Base-by-base conservation (phyloP, 2,888 invertebrate genomes). In the Liodrosophila aerea region DNA sequence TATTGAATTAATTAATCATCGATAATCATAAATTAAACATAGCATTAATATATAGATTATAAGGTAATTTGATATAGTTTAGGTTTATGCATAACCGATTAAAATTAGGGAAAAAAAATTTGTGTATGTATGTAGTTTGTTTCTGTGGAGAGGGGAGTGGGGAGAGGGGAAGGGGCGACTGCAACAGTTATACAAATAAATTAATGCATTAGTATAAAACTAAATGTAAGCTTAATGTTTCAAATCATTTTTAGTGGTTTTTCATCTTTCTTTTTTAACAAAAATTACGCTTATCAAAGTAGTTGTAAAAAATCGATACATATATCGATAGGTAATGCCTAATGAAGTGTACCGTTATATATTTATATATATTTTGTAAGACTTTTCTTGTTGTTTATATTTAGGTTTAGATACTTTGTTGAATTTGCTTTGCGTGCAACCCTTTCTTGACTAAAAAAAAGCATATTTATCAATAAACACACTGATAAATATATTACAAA, bases 181-280 rank as follows among this genome's bases (percentile, higher is more conserved):
- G 52, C 72, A 66, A 59, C 66, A 66, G 54, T 49, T 39, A 40
- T 34, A 49, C 63, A 61, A 78, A 78, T 80, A 78, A 81, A 80
- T 81, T 78, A 80, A 73, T 81, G 64, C 51, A 75, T 80, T 80
- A 75, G 75, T 77, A 77, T 54, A 73, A 80, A 80, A 75, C 2
- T 4, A 22, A 22, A 22, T 22, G 63, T 73, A 63, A 53, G 62
- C 73, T 77, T 77, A 76, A 37, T 13, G 43, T 22, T 56, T 52
- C 51, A 61, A 64, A 62, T 64, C 54, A 58, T 69, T 74, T 65
- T 53, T 27, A 5, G 27, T 27, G 27, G 4, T 27, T 27, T n/a
- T n/a, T n/a, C n/a, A n/a, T n/a, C n/a, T n/a, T 44, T 41, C 15
- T 36, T 36, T 30, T 33, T 7, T 43, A 13, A 22, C 22, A 22